phyloP scores from a whole-genome alignment of 2,888 invertebrate genomes.

The Xestia sexstrigata region DNA sequence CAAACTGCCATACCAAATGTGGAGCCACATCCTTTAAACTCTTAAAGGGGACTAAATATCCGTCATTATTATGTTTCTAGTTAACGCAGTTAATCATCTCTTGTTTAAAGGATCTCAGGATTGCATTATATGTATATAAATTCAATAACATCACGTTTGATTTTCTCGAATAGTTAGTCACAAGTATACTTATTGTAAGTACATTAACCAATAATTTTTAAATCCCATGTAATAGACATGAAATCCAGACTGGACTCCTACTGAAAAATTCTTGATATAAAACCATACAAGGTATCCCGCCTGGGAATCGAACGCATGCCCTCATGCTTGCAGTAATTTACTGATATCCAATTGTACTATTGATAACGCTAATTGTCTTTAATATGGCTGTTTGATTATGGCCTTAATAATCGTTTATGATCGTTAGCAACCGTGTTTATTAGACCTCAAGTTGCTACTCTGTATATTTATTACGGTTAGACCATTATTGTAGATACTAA shows the following conservation, averaged over 20 bases:
- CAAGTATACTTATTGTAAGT: background rate
- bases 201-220: background rate
- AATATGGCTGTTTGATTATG: constrained; percentile 10
- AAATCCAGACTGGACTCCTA: background rate
- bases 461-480: background rate
- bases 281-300: background rate
- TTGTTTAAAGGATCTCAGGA: too few relatives aligned
- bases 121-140: background rate
- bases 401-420: constrained; percentile 11
- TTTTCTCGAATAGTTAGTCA: too few relatives aligned
- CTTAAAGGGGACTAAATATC: background rate
- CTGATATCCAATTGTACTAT: background rate
- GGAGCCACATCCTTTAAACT: background rate
- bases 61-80: background rate
- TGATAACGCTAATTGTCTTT: constrained; percentile 7
- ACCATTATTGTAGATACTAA: background rate
- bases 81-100: background rate
- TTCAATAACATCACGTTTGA: background rate
- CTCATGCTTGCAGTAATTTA: background rate
- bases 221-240: background rate
- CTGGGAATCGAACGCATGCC: background rate
- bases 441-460: background rate
- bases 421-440: background rate
- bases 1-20: too few relatives aligned
- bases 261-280: background rate